A percentile compares a stretch with the other conserved stretches of the same genome.
Conservation (phyloP, 2,113 vertebrate genomes). For the Oryzias curvinotus region DNA sequence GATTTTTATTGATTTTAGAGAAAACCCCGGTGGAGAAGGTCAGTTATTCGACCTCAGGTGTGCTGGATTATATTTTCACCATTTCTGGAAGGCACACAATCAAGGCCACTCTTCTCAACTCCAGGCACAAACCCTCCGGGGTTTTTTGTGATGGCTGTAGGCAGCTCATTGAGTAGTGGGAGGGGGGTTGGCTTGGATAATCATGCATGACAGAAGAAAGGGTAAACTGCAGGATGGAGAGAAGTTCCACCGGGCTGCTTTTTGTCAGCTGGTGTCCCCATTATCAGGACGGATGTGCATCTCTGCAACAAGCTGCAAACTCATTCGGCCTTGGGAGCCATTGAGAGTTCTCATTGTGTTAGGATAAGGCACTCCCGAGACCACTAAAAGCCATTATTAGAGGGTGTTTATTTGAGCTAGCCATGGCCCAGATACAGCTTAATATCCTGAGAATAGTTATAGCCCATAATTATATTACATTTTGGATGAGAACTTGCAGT, state of each 20-base stretch:
- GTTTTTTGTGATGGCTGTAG: conserved; percentile 50
- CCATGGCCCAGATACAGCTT: conserved; percentile 65
- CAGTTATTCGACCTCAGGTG: conserved; percentile 10
- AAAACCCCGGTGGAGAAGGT: neutral
- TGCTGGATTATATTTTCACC: conserved; percentile 4
- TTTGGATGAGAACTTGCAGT: conserved; percentile 62
- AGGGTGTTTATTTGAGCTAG: conserved; percentile 71
- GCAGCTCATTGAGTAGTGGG: conserved; percentile 46
- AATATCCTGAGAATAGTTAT: conserved; percentile 69
- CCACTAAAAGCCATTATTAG: conserved; percentile 73
- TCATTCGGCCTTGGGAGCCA: conserved; percentile 66
- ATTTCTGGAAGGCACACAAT: neutral
- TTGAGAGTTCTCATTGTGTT: conserved; percentile 56
- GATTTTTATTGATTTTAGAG: neutral
- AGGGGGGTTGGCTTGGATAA: conserved; percentile 52
- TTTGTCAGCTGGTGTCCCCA: conserved; percentile 40
- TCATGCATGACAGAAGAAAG: conserved; percentile 49
- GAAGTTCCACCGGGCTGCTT: conserved; percentile 36
- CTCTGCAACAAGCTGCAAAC: conserved; percentile 56
- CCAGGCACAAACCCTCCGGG: conserved; percentile 28
- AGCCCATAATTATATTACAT: conserved; percentile 68
- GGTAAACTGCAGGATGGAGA: conserved; percentile 32
- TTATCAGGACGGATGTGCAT: conserved; percentile 65
- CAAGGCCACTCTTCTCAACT: conserved; percentile 14
- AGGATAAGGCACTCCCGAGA: conserved; percentile 68